These are phyloP conservation scores for Danio choprae DNA, from an alignment of 2,797 vertebrate species.

Conservation along the genomic window DNA sequence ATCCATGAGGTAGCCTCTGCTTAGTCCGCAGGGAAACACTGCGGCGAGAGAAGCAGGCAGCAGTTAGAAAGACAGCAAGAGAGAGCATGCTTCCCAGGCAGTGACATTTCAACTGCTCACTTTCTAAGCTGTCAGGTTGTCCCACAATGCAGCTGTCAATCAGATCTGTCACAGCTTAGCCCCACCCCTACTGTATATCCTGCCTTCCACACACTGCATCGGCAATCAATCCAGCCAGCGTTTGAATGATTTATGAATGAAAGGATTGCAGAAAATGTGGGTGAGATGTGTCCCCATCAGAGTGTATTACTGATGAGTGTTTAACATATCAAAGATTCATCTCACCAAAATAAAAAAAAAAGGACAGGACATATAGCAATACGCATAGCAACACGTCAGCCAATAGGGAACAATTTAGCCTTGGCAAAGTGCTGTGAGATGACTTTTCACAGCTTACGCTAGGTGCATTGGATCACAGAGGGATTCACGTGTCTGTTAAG, in stretches of 20 bases:
- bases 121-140: slow-evolving; percentile 61
- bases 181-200: slow-evolving; percentile 6
- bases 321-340: slow-evolving; percentile 20
- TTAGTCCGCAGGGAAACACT: slow-evolving; percentile 57
- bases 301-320: slow-evolving; percentile 8
- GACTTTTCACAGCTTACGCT: slow-evolving; percentile 14
- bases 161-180: slow-evolving; percentile 40
- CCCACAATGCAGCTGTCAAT: slow-evolving; percentile 58
- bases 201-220: slow-evolving; percentile 13
- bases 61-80: slow-evolving; percentile 10
- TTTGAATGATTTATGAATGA: slow-evolving; percentile 42
- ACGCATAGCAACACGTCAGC: slow-evolving; percentile 77
- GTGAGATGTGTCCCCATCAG: not conserved
- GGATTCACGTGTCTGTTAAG: slow-evolving; percentile 36
- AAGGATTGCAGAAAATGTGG: not conserved
- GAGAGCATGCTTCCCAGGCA: slow-evolving; percentile 2
- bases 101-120: slow-evolving; percentile 65
- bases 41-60: slow-evolving; percentile 30
- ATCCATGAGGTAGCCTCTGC: slow-evolving; percentile 72
- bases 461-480: slow-evolving; percentile 42
- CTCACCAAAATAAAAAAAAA: slow-evolving; percentile 1
- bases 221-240: slow-evolving; percentile 61
- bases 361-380: slow-evolving; percentile 54
- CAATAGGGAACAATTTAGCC: slow-evolving; percentile 73
- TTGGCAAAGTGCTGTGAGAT: slow-evolving; percentile 53